Base-by-base conservation (phyloP, 2,888 invertebrate species). In the Stenotaenia linearis region DNA sequence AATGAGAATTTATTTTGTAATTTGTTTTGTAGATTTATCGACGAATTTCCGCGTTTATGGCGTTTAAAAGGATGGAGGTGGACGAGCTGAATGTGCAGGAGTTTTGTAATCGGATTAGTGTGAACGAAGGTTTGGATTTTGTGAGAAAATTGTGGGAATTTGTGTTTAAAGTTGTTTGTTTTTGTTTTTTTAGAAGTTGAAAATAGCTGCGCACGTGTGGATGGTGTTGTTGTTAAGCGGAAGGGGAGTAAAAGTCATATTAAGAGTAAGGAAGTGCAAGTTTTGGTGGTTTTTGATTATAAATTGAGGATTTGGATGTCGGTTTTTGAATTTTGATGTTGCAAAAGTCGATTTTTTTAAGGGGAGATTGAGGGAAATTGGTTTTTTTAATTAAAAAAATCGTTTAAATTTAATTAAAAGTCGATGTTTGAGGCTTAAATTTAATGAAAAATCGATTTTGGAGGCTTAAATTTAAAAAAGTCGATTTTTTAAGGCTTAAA, bases 21-120 rank as follows among this genome's bases (percentile, higher is more conserved):
- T 76, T 76, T 15, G 28, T 77, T 45, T 78, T 74, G 76, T 77
- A 85, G 85, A 84, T 86, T 21, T 82, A 84, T 21, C 82, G 85
- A 79, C 82, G 86, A 80, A 85, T 86, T 61, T 40, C 80, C 79
- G 84, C 86, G 4, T 85, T 85, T 79, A 84, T 85, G 21, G 83
- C 83, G 21, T 82, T 84, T 80, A 86, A 86, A 81, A 82, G 84
- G 78, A 81, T 80, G 77, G 85, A 85, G 82, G 83, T 85, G 6
- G 83, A 85, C 83, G 84, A 85, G 79, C 80, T 83, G 50, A 86
- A 86, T 81, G 82, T 83, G 23, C 82, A 84, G 79, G 86, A 86
- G 77, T 86, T 85, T 80, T 85, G 85, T 78, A 80, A 81, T 35
- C 78, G 78, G 15, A 78, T 80, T 6, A 77, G 37, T 83, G 82